Base-by-base conservation (phyloP, 2,113 vertebrate genomes). In the Myotis lucifugus region DNA sequence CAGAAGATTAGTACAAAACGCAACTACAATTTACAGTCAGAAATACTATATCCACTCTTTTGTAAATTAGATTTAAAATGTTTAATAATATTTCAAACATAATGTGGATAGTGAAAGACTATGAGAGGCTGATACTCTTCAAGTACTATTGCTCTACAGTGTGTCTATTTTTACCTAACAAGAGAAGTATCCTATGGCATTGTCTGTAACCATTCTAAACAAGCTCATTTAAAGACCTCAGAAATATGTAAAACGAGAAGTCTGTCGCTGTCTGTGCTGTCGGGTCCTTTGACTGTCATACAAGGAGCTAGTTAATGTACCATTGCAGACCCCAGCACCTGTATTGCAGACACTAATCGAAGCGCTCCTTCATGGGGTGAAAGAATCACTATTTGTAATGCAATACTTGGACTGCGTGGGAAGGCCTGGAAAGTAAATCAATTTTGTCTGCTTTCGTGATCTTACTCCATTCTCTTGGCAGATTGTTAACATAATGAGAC, bases 401-500 rank as follows among this genome's bases (percentile, higher is more conserved):
- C 98, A 98, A 98, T 98, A 98, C 98, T 98, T 99, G 98, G 98
- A 84, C 97, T 97, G 97, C 96, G 88, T 98, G 97, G 97, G 98
- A 98, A 97, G 98, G 96, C 97, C 97, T 98, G 96, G 95, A 98
- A 98, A 98, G 97, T 98, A 99, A 98, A 98, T 98, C 98, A 98
- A 97, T 98, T 97, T 98, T 74, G 1, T 97, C 97, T 98, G 96
- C 98, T 98, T 97, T 98, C 78, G 54, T 97, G 97, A 98, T 98
- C 98, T 98, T 97, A 98, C 98, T 98, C 97, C 95, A 95, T 97
- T 98, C 96, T 98, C 97, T 97, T 95, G 96, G 97, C 98, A 98
- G 97, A 98, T 97, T 98, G 98, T 98, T 98, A 98, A 98, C 98
- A 98, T 98, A 98, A 98, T 98, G 98, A 98, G 98, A 98, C 97